A percentile compares a stretch with the other conserved stretches of the same genome.
Evolutionary conservation across 2,888 invertebrate genomes (phyloP).

Genomic region (Arrhopalites spinosus): DNA sequence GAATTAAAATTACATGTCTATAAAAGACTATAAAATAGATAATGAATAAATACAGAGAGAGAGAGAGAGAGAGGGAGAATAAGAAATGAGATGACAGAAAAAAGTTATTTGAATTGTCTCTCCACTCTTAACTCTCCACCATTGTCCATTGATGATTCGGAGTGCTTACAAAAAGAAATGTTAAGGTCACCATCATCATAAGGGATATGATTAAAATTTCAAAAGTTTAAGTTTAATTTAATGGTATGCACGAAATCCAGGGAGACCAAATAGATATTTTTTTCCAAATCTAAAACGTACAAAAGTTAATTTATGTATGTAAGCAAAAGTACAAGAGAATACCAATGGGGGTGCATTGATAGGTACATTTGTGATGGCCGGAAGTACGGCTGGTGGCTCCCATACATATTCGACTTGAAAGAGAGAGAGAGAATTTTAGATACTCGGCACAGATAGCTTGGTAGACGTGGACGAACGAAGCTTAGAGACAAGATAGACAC

Average conservation of each 20-base stretch:
- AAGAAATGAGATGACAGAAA: too few relatives aligned
- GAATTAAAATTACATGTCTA: too few relatives aligned
- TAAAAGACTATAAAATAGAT: too few relatives aligned
- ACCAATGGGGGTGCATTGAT: conserved; percentile 42
- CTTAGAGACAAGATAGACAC: neutral
- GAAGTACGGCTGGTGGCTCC: conserved; percentile 56
- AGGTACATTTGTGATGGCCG: conserved; percentile 53
- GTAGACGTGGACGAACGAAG: conserved; percentile 5
- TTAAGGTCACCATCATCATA: too few relatives aligned
- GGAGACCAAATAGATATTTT: neutral
- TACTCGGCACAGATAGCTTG: conserved; percentile 20
- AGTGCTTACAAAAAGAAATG: too few relatives aligned
- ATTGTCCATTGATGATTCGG: too few relatives aligned
- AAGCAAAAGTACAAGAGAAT: neutral
- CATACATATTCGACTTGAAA: conserved; percentile 47
- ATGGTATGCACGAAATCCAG: neutral
- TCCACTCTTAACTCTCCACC: too few relatives aligned
- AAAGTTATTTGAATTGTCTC: too few relatives aligned
- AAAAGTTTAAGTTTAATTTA: too few relatives aligned
- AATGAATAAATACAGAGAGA: too few relatives aligned
- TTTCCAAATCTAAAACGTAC: neutral
- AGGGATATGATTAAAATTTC: too few relatives aligned
- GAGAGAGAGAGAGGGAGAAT: too few relatives aligned
- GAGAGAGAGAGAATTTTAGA: conserved; percentile 21
- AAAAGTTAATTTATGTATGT: conserved; percentile 7